Percentiles rank a stretch among this genome's conserved stretches.
These are phyloP conservation scores for Meloidogyne floridensis DNA, from an alignment of 1,140 invertebrate genomes.

Conservation along the genomic window DNA sequence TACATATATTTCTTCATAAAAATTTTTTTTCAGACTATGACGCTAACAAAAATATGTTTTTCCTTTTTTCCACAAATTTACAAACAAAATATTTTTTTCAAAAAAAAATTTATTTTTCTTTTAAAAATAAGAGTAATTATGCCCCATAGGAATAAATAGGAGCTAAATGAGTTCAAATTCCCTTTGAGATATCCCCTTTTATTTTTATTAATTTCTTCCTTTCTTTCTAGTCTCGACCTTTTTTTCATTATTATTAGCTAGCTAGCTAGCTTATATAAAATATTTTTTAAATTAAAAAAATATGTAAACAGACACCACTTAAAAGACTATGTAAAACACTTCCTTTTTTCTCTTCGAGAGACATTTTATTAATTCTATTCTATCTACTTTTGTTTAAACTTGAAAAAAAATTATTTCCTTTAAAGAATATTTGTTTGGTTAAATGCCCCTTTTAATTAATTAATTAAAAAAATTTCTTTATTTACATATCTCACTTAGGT, in stretches of 20 bases:
- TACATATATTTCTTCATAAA: no score
- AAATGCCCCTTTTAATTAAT: background rate
- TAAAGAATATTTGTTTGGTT: background rate
- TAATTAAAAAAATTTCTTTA: no score
- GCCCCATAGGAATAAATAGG: background rate
- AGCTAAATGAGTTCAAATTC: background rate
- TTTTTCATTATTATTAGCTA: background rate
- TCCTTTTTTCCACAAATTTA: no score
- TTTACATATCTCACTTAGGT: no score
- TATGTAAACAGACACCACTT: slow-evolving; percentile 8
- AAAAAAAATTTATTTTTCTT: background rate
- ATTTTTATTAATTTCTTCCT: background rate
- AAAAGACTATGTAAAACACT: background rate
- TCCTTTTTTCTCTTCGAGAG: background rate
- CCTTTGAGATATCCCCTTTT: background rate
- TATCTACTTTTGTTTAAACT: background rate
- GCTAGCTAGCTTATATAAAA: background rate
- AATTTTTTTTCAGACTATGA: no score
- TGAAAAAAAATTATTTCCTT: background rate
- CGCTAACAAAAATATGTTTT: no score
- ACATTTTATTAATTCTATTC: no score
- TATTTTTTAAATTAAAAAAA: background rate
- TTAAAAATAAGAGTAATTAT: slow-evolving; percentile 6
- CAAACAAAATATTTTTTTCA: background rate
- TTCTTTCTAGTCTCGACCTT: background rate